These are phyloP conservation scores for Acrobasis repandana DNA, from an alignment of 2,888 invertebrate genomes.

Conservation along the genomic window DNA sequence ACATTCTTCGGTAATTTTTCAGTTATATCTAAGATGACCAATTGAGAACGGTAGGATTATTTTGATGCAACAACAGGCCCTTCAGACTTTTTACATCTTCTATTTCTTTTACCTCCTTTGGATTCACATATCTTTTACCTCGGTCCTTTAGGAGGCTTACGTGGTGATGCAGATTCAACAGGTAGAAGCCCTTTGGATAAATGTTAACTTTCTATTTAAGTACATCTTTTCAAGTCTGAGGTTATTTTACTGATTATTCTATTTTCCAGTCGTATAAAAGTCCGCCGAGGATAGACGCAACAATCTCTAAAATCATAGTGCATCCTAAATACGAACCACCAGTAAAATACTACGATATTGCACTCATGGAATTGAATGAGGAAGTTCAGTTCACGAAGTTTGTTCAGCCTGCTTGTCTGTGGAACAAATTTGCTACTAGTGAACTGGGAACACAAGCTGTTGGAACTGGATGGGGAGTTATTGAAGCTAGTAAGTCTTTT, in stretches of 20 bases:
- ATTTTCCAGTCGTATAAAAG: background rate
- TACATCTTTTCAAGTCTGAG: too few species aligned
- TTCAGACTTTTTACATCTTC: too few species aligned
- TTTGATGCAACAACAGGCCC: too few species aligned
- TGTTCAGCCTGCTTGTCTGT: slow-evolving; percentile 62
- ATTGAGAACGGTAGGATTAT: too few species aligned
- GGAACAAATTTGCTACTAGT: slow-evolving; percentile 35
- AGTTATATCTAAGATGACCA: too few species aligned
- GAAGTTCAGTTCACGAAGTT: slow-evolving; percentile 42
- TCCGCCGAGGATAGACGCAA: slow-evolving; percentile 20
- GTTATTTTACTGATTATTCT: background rate
- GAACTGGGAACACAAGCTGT: slow-evolving; percentile 41
- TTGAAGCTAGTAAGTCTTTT: slow-evolving; percentile 44
- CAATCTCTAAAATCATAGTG: slow-evolving; percentile 22
- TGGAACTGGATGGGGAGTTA: slow-evolving; percentile 62
- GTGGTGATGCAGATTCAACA: too few species aligned
- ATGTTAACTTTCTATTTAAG: too few species aligned
- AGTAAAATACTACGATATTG: slow-evolving; percentile 60
- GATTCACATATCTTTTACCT: too few species aligned
- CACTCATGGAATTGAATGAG: slow-evolving; percentile 51
- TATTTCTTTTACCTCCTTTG: too few species aligned
- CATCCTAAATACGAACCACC: slow-evolving; percentile 27
- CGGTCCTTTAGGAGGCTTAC: too few species aligned
- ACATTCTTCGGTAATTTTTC: too few species aligned
- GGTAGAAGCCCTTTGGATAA: too few species aligned